Percentiles rank a stretch among this genome's conserved stretches.
Evolutionary conservation across 2,797 vertebrate genomes (phyloP).

Genomic region (Leucoraja ocellata): DNA sequence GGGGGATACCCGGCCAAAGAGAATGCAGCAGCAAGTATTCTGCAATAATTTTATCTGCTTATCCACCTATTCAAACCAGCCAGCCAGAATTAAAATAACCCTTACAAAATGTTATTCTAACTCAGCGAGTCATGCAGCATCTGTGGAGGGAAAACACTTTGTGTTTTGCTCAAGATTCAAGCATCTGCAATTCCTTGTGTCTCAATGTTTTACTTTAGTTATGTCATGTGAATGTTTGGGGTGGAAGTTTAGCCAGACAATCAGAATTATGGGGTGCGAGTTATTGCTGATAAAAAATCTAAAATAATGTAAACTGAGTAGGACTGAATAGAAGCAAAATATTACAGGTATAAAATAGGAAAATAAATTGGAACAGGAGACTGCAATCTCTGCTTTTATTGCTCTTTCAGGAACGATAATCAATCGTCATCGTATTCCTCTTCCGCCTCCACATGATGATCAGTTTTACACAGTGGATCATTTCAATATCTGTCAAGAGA

Average conservation of each 20-base stretch:
- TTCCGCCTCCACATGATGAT: slow-evolving; percentile 72
- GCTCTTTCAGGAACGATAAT: slow-evolving; percentile 68
- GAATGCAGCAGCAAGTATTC: background rate
- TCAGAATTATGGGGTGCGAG: background rate
- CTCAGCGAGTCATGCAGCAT: too few species aligned
- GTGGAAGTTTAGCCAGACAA: background rate
- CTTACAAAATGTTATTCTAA: background rate
- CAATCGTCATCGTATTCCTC: slow-evolving; percentile 70
- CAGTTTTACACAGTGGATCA: slow-evolving; percentile 72
- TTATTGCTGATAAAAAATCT: background rate
- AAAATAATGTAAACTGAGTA: background rate
- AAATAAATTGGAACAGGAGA: background rate
- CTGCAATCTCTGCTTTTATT: slow-evolving; percentile 30
- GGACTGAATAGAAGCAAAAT: background rate
- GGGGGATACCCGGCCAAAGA: too few species aligned
- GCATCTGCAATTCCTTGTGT: too few species aligned
- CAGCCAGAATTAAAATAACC: background rate
- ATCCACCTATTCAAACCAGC: background rate
- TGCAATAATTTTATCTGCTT: background rate
- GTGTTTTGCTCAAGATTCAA: too few species aligned
- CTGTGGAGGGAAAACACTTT: too few species aligned
- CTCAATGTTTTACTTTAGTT: background rate
- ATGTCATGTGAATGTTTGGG: background rate
- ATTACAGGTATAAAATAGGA: background rate
- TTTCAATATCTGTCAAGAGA: slow-evolving; percentile 75